Evolutionary conservation across 2,797 vertebrate genomes (phyloP).

Genomic region (Poeciliopsis turneri): DNA sequence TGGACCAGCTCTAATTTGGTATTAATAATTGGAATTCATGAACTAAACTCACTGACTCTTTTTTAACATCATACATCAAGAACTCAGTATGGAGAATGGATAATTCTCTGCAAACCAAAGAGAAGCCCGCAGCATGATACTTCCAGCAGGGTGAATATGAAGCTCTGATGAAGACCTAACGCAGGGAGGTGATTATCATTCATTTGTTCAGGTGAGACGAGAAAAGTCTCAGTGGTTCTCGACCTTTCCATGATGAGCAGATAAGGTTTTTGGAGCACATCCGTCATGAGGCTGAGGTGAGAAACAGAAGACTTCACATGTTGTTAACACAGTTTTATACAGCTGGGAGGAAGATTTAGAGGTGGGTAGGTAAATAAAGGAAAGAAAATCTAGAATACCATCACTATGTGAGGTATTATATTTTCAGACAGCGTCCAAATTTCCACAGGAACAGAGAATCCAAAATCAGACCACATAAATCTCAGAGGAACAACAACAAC

Average conservation of each 20-base stretch:
- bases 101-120: neutral
- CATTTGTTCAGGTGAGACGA: neutral
- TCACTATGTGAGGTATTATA: neutral
- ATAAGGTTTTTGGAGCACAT: constrained; percentile 10
- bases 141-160: neutral
- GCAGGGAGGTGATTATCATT: neutral
- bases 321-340: neutral
- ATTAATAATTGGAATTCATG: no score
- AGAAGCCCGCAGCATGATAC: neutral
- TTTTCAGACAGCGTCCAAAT: neutral
- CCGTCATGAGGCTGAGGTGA: constrained; percentile 50
- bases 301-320: neutral
- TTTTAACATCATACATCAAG: no score
- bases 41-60: no score
- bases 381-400: neutral
- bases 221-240: neutral
- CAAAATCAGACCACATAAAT: neutral
- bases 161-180: neutral
- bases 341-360: neutral
- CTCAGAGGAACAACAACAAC: neutral
- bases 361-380: neutral
- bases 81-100: no score
- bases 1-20: no score
- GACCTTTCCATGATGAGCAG: neutral
- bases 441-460: neutral